A percentile compares a stretch with the other conserved stretches of the same genome.
Evolutionary conservation across 2,888 invertebrate species (phyloP).

Genomic region (Drosophila anomelani): DNA sequence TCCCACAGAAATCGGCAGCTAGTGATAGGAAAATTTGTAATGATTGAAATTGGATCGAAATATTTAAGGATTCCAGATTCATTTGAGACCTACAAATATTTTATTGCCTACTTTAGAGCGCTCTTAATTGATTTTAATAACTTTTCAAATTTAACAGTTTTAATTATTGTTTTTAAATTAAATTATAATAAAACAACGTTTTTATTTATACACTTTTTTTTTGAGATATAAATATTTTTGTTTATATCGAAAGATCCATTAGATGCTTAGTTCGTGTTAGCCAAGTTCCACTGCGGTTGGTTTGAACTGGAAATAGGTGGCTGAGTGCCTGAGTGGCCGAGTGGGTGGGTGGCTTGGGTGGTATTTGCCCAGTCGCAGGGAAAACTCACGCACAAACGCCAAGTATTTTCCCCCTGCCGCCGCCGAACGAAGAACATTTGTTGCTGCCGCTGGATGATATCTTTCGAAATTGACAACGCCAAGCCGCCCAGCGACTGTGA

Average conservation of each 20-base stretch:
- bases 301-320: conserved; percentile 59
- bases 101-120: background rate
- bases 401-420: conserved; percentile 21
- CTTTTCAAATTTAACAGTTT: too few species aligned
- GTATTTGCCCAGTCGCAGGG: conserved; percentile 29
- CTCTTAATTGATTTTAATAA: too few species aligned
- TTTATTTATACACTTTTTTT: too few species aligned
- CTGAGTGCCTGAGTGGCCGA: conserved; percentile 21
- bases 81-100: background rate
- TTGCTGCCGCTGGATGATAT: conserved; percentile 45
- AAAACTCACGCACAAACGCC: conserved; percentile 55
- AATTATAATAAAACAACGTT: too few species aligned
- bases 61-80: background rate
- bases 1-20: too few species aligned
- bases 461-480: conserved; percentile 60
- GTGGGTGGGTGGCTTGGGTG: conserved; percentile 51
- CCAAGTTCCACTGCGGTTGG: conserved; percentile 44
- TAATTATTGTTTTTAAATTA: too few species aligned
- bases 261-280: conserved; percentile 3
- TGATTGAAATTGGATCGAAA: background rate
- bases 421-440: conserved; percentile 27
- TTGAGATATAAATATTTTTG: too few species aligned
- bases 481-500: conserved; percentile 30
- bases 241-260: too few species aligned
- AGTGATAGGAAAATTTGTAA: too few species aligned